Evolutionary conservation across 2,113 vertebrate species (phyloP).

Genomic region (Plecotus auritus): DNA sequence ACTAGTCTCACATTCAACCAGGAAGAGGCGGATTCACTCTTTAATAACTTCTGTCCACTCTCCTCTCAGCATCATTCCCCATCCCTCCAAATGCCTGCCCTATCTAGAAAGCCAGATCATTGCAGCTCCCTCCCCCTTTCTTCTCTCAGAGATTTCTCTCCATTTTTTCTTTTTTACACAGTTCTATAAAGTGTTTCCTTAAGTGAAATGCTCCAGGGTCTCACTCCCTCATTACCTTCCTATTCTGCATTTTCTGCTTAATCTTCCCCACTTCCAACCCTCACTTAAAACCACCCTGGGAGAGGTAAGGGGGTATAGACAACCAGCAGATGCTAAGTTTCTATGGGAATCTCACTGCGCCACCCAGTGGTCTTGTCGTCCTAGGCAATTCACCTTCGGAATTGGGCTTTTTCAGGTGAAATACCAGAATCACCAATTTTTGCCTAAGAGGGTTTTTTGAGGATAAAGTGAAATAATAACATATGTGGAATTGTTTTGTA

Average conservation of each 20-base stretch:
- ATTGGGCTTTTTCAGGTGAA: not conserved
- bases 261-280: not conserved
- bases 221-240: not conserved
- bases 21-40: not conserved
- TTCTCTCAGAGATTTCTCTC: not conserved
- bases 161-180: not conserved
- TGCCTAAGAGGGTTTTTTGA: not conserved
- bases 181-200: not conserved
- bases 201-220: not conserved
- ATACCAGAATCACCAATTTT: not conserved
- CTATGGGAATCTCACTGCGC: not conserved
- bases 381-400: not conserved
- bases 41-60: not conserved
- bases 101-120: not conserved
- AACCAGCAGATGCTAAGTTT: not conserved
- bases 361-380: slow-evolving; percentile 9
- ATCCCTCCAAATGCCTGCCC: not conserved
- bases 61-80: not conserved
- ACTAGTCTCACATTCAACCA: not conserved
- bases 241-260: not conserved
- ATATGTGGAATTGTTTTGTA: not conserved
- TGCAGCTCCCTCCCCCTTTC: not conserved
- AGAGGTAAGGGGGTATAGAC: not conserved
- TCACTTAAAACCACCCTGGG: not conserved
- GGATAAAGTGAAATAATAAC: slow-evolving; percentile 1